Conservation (phyloP, 2,888 invertebrate genomes). For the Pristionchus maxplancki region DNA sequence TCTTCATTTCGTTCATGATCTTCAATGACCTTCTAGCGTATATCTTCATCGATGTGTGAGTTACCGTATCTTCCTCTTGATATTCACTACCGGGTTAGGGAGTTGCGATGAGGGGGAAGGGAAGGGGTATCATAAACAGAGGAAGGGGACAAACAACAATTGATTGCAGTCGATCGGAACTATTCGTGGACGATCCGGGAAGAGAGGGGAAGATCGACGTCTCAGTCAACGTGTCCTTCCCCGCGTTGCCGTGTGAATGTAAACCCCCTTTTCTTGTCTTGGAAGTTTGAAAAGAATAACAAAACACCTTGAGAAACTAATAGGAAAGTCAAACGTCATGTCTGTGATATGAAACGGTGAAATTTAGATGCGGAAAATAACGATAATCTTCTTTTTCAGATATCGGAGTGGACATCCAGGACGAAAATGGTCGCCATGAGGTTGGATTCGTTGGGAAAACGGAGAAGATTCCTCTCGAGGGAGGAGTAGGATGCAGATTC, state of each 20-base stretch:
- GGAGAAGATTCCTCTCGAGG: constrained; percentile 79
- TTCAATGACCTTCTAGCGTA: constrained; percentile 68
- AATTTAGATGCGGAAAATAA: no score
- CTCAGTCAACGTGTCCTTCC: constrained; percentile 79
- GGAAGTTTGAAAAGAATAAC: not conserved
- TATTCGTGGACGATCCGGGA: constrained; percentile 72
- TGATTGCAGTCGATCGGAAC: constrained; percentile 80
- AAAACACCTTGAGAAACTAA: not conserved
- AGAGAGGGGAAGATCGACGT: constrained; percentile 52
- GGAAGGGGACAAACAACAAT: constrained; percentile 47
- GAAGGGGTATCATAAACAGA: constrained; percentile 49
- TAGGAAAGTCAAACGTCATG: no score
- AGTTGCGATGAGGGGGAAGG: not conserved
- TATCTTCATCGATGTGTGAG: constrained; percentile 67
- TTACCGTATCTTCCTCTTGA: not conserved
- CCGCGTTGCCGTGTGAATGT: constrained; percentile 81
- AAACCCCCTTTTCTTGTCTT: constrained; percentile 57
- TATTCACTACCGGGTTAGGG: not conserved
- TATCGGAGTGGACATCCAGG: constrained; percentile 82
- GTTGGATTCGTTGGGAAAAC: constrained; percentile 81
- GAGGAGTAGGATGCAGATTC: constrained; percentile 80
- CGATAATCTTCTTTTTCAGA: no score
- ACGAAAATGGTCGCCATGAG: constrained; percentile 83
- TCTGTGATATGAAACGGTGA: no score
- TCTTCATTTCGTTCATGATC: constrained; percentile 67